phyloP scores from a whole-genome alignment of 2,113 vertebrate genomes.

The Trinectes maculatus region DNA sequence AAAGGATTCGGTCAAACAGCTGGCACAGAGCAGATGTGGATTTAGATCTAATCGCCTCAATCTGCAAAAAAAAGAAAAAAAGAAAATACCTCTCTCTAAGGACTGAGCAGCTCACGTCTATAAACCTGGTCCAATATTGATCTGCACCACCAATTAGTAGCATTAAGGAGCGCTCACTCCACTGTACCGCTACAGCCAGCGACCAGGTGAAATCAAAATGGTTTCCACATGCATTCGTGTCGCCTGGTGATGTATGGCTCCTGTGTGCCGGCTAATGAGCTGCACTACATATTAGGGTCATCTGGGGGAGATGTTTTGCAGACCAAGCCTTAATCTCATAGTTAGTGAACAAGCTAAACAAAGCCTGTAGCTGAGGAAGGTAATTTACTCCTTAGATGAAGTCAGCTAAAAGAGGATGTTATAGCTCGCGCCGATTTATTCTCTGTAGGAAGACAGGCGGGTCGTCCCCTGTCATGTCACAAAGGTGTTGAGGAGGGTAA shows the following conservation, averaged over 20 bases:
- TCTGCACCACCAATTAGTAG: conserved; percentile 37
- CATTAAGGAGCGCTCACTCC: conserved; percentile 10
- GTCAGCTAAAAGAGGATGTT: conserved; percentile 45
- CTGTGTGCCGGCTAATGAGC: conserved; percentile 51
- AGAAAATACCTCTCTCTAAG: conserved; percentile 13
- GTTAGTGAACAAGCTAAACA: conserved; percentile 33
- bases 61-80: too few relatives aligned
- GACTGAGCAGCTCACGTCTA: not conserved
- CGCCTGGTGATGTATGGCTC: conserved; percentile 49
- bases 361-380: conserved; percentile 27
- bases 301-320: conserved; percentile 43
- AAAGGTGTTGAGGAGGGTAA: conserved; percentile 61
- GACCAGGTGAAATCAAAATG: conserved; percentile 54
- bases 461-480: conserved; percentile 44
- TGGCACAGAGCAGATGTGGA: conserved; percentile 42
- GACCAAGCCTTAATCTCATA: conserved; percentile 38
- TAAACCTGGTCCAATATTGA: conserved; percentile 27
- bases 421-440: conserved; percentile 36
- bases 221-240: conserved; percentile 54
- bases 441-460: conserved; percentile 43
- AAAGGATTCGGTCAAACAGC: conserved; percentile 44
- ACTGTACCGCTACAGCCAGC: conserved; percentile 26
- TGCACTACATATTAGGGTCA: conserved; percentile 14
- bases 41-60: conserved; percentile 30
- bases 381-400: conserved; percentile 22